Percentiles rank a stretch among this genome's conserved stretches.
phyloP scores from a whole-genome alignment of 2,113 vertebrate genomes.

The Leptobrachium leishanense region DNA sequence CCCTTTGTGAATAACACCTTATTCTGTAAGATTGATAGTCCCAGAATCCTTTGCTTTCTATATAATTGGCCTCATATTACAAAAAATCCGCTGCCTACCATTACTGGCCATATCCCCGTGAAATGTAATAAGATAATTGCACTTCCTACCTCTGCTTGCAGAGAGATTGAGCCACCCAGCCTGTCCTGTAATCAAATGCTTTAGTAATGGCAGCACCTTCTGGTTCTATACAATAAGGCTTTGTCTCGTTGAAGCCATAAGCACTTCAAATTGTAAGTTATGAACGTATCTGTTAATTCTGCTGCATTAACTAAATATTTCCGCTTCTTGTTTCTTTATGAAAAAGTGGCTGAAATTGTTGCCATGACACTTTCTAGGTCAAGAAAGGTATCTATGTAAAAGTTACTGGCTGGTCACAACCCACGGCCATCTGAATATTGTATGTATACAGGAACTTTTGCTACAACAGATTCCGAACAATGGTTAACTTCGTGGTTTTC shows the following conservation, averaged over 20 bases:
- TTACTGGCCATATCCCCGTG: conserved; percentile 4
- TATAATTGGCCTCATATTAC: conserved; percentile 20
- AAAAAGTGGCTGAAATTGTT: conserved; percentile 68
- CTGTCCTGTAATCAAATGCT: background rate
- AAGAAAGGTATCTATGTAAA: conserved; percentile 73
- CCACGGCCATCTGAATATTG: conserved; percentile 48
- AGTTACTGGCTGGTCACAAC: conserved; percentile 62
- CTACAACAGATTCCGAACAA: background rate
- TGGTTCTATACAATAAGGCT: conserved; percentile 29
- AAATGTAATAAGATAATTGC: conserved; percentile 36
- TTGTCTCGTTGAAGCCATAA: conserved; percentile 21
- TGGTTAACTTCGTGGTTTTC: background rate
- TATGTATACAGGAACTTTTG: conserved; percentile 22
- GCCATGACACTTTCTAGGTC: conserved; percentile 64
- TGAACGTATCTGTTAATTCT: conserved; percentile 20
- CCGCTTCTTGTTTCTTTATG: conserved; percentile 59
- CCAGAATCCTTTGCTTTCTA: conserved; percentile 21
- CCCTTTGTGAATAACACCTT: background rate
- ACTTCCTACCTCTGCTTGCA: conserved; percentile 28
- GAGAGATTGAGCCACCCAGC: conserved; percentile 2
- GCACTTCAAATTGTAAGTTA: conserved; percentile 24
- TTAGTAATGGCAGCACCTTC: conserved; percentile 10
- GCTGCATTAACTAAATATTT: conserved; percentile 57
- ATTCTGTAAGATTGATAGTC: background rate
- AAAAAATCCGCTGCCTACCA: conserved; percentile 11